A percentile compares a stretch with the other conserved stretches of the same genome.
Evolutionary conservation across 1,140 invertebrate species (phyloP).

Genomic region (Sesamia nonagrioides): DNA sequence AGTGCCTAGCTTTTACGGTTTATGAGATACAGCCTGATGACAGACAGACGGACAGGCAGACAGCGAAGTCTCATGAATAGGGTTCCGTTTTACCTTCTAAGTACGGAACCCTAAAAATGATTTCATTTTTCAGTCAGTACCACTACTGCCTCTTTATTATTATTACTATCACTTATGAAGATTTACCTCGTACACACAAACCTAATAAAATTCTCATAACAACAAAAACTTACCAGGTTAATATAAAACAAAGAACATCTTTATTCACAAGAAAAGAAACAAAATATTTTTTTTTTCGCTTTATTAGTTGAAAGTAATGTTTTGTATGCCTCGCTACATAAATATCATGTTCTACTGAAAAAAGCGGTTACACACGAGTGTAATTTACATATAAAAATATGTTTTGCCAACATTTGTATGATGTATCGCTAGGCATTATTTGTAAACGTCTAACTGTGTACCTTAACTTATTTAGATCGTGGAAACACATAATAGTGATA

Average conservation of each 20-base stretch:
- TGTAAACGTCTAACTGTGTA: neutral
- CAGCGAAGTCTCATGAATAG: no score
- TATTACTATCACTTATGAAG: no score
- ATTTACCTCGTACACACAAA: neutral
- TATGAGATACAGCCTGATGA: no score
- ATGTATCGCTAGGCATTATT: conserved; percentile 37
- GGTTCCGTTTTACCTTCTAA: no score
- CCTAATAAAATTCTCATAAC: neutral
- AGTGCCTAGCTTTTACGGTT: no score
- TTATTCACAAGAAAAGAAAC: conserved; percentile 23
- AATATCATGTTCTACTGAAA: conserved; percentile 20
- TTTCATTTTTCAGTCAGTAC: no score
- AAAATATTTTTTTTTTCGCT: conserved; percentile 12
- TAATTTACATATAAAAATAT: conserved; percentile 49
- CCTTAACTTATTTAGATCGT: no score
- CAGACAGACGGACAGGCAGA: no score
- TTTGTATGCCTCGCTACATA: conserved; percentile 26
- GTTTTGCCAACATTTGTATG: conserved; percentile 41
- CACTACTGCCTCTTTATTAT: no score
- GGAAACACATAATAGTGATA: no score
- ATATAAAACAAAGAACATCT: conserved; percentile 19
- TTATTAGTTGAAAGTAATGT: conserved; percentile 48
- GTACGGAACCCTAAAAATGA: no score
- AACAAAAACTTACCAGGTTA: neutral
- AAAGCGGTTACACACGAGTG: conserved; percentile 34